Evolutionary conservation across 2,113 vertebrate species (phyloP), one percentile per base, ranked within the genome.

Genomic region (Lasiurus borealis): DNA sequence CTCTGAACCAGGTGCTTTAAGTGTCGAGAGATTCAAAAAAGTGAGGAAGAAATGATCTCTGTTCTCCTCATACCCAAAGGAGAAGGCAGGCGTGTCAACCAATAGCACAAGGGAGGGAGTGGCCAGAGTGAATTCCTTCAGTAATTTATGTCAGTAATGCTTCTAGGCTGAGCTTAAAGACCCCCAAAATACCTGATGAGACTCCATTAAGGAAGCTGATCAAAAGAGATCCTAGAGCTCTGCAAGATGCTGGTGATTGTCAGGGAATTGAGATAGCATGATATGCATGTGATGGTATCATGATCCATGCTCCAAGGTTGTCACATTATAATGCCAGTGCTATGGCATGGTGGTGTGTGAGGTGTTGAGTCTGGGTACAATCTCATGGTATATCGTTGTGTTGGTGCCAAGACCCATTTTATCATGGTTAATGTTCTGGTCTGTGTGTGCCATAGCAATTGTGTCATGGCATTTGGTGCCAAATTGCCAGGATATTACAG

Each of bases 241-340:
- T 62, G 44, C 71, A 78, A 64, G 29, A 19, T 19, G n/a, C 40
- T 64, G 6, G 12, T 3, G 11, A 44, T 13, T 48, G n/a, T 87
- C 27, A 7, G 68, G 31, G 29, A 5, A 29, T 6, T 27, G 6
- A 0, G 71, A 16, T 10, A 66, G 52, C 19, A 3, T 7, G 31
- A 59, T 0, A 25, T 1, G 3, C 15, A 0, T 16, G 27, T 31
- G 36, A 71, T 11, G 4, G 3, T 5, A 3, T n/a, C n/a, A 10
- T 46, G 31, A 13, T 36, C 59, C 29, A 13, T 5, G 29, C 4
- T 10, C 75, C 6, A 14, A 1, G 1, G 16, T 3, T 44, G 44
- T 69, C 80, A 48, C 5, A 10, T 78, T 71, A 73, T 5, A 57
- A 11, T 36, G 21, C 34, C 29, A n/a, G 25, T 46, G 11, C 40